Evolutionary conservation across 2,797 vertebrate species (phyloP).

Genomic region (Protosalanx chinensis): DNA sequence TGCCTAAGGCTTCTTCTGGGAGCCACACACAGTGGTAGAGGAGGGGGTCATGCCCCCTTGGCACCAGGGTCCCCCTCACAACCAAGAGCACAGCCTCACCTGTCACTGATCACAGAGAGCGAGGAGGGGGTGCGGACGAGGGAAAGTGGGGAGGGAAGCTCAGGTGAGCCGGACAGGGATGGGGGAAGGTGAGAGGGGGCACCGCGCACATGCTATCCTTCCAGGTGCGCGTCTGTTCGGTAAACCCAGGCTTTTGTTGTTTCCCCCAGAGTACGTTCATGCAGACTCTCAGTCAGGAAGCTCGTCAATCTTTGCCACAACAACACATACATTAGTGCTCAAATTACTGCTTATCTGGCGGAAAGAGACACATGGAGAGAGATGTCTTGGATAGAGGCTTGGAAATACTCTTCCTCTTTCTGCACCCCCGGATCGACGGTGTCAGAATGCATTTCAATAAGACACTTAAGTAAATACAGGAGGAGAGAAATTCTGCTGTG

Average conservation of each 20-base stretch:
- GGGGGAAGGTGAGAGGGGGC: conserved; percentile 48
- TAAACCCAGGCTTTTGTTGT: conserved; percentile 73
- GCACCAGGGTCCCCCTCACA: conserved; percentile 47
- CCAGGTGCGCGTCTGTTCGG: conserved; percentile 64
- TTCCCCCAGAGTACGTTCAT: conserved; percentile 65
- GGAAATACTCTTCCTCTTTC: conserved; percentile 57
- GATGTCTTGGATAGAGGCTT: conserved; percentile 57
- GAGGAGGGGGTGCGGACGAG: conserved; percentile 25
- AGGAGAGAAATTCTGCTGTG: conserved; percentile 65
- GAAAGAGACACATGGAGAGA: conserved; percentile 49
- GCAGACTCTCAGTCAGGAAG: conserved; percentile 70
- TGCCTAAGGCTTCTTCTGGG: conserved; percentile 8
- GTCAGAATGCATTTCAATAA: conserved; percentile 74
- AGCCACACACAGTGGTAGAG: conserved; percentile 13
- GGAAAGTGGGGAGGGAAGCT: conserved; percentile 53
- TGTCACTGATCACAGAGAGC: conserved; percentile 55
- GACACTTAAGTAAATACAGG: conserved; percentile 68
- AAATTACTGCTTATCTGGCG: conserved; percentile 67
- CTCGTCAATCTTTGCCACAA: conserved; percentile 75
- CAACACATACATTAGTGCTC: conserved; percentile 75
- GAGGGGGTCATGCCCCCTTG: conserved; percentile 49
- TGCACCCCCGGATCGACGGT: conserved; percentile 58
- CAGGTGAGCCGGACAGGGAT: conserved; percentile 56
- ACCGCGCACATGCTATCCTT: conserved; percentile 66
- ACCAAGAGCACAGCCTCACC: conserved; percentile 56